Conservation (phyloP, 2,888 invertebrate genomes). For the Euclidia mi region DNA sequence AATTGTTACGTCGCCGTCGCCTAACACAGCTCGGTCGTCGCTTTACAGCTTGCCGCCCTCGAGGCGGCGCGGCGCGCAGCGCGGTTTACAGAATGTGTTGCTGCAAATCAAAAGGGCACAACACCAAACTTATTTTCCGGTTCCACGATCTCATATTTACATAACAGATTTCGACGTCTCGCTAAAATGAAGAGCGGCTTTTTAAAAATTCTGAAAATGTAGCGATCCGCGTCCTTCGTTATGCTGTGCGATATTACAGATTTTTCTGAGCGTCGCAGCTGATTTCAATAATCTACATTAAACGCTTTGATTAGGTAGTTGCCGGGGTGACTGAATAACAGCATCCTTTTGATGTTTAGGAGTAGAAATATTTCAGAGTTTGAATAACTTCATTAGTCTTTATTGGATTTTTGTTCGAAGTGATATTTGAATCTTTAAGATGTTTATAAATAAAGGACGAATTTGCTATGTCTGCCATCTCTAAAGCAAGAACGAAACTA, state of each 20-base stretch:
- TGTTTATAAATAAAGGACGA: no score
- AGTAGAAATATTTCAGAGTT: constrained; percentile 10
- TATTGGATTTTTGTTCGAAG: no score
- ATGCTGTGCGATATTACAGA: constrained; percentile 24
- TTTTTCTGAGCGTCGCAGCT: constrained; percentile 27
- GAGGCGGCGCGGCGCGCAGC: no score
- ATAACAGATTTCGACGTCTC: constrained; percentile 66
- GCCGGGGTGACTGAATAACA: not conserved
- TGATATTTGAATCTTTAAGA: no score
- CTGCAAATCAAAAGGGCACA: constrained; percentile 66
- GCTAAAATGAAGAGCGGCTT: constrained; percentile 57
- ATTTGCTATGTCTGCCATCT: no score
- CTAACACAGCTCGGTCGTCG: constrained; percentile 45
- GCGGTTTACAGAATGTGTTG: no score
- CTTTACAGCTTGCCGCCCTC: constrained; percentile 28
- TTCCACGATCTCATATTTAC: constrained; percentile 73
- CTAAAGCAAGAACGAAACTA: no score
- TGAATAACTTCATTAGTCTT: constrained; percentile 5
- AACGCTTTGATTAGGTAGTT: constrained; percentile 11
- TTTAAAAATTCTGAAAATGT: constrained; percentile 54
- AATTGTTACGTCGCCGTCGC: constrained; percentile 67
- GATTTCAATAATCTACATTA: constrained; percentile 35
- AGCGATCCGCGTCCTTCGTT: constrained; percentile 24
- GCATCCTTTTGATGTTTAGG: constrained; percentile 9
- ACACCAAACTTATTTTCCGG: constrained; percentile 77